phyloP scores from a whole-genome alignment of 1,140 invertebrate genomes.

The Bombus affinis region DNA sequence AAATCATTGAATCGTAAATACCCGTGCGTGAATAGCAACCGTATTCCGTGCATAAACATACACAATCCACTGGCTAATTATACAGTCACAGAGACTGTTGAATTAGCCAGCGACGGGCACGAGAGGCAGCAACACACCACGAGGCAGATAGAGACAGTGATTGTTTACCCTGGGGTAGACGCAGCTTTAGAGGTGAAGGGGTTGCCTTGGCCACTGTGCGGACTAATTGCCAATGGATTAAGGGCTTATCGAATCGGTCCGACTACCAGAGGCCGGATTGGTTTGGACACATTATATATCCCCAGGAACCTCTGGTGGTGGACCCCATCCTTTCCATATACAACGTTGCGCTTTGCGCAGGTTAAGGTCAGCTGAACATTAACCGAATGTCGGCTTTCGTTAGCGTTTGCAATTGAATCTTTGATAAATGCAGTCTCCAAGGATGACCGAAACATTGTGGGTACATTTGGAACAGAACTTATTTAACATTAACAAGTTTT shows the following conservation, averaged over 20 bases:
- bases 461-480: neutral
- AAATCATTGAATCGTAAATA: neutral
- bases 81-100: conserved; percentile 52
- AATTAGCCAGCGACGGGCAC: neutral
- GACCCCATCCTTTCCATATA: neutral
- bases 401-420: neutral
- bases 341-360: neutral
- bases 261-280: conserved; percentile 46
- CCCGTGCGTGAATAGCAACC: neutral
- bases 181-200: conserved; percentile 28
- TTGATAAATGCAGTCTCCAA: neutral
- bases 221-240: conserved; percentile 74
- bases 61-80: conserved; percentile 54
- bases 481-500: neutral
- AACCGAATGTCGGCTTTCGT: neutral
- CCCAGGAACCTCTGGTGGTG: conserved; percentile 18
- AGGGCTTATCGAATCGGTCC: conserved; percentile 70
- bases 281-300: conserved; percentile 51
- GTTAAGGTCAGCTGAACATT: conserved; percentile 48
- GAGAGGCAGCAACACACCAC: neutral
- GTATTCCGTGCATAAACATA: conserved; percentile 35
- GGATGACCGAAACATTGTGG: neutral
- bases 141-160: conserved; percentile 42
- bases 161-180: conserved; percentile 24
- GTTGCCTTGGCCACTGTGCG: conserved; percentile 42